Evolutionary conservation across 2,797 vertebrate genomes (phyloP), one percentile per base, ranked within the genome.

Genomic region (Myripristis jacobus): DNA sequence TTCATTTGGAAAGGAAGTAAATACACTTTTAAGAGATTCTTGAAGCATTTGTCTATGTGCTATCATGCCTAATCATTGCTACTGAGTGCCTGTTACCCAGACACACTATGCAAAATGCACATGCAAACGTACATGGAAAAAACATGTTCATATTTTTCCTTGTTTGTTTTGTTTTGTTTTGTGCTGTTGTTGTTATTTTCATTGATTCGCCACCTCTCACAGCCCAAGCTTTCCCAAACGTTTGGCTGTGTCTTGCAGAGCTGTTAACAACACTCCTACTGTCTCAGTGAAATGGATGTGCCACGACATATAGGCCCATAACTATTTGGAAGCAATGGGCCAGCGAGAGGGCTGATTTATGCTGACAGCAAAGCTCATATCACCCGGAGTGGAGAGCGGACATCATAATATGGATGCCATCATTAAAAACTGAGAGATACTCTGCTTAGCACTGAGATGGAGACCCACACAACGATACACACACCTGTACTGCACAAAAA

Each of bases 261-360:
- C 63, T 58, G 71, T 85, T 81, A 85, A 78, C 59, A 70, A 54
- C 66, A 66, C 75, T 79, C 70, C 65, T 50, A 53, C 73, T 69
- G 43, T 73, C 75, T 73, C 67, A 4, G 10, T 62, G 66, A 81
- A 75, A 80, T 51, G 47, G 53, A 65, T 43, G 78, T 41, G 63
- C 2, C 31, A 71, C 66, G 61, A 66, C 56, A 27, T 55, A 70
- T 36, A 41, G 77, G 65, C 67, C 75, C 54, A 52, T 76, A 88
- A 89, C 73, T 82, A 79, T 81, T 64, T 75, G 77, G 70, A 83
- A 77, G 85, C 81, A 87, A 86, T 79, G 82, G 74, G 66, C 83
- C 84, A 70, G 79, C 4, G 60, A 80, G 78, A 77, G 73, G 66
- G 72, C 77, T 81, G 82, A 88, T 81, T 87, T 85, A 80, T 13